Evolutionary conservation across 1,140 invertebrate genomes (phyloP).

Genomic region (Plectrocnemia conspersa): DNA sequence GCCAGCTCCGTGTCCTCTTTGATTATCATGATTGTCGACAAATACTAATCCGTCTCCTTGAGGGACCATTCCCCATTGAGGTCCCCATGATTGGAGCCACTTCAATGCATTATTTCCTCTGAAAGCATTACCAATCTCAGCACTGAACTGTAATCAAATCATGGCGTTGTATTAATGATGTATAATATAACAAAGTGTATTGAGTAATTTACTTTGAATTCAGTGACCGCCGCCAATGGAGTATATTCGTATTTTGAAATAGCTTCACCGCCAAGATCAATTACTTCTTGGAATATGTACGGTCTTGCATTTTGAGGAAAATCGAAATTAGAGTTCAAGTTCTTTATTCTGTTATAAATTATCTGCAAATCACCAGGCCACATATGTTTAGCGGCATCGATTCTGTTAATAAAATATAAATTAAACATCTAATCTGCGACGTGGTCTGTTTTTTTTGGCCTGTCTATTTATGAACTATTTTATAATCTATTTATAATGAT

Average conservation of each 20-base stretch:
- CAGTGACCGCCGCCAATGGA: constrained; percentile 63
- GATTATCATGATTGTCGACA: constrained; percentile 61
- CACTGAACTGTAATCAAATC: constrained; percentile 22
- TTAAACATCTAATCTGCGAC: too few species aligned
- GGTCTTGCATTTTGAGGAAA: constrained; percentile 57
- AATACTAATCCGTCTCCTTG: constrained; percentile 56
- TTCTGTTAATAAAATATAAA: constrained; percentile 41
- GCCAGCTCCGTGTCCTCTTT: constrained; percentile 54
- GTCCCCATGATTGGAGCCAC: constrained; percentile 53
- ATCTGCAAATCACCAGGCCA: constrained; percentile 65
- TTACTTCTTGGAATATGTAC: constrained; percentile 77
- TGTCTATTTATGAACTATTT: too few species aligned
- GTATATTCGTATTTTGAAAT: constrained; percentile 63
- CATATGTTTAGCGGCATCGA: constrained; percentile 78
- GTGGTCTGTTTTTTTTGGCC: too few species aligned
- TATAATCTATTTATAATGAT: too few species aligned
- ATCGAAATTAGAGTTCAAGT: constrained; percentile 57
- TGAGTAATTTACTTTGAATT: constrained; percentile 53
- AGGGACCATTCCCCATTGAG: constrained; percentile 54
- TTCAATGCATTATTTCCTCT: constrained; percentile 42
- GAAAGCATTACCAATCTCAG: constrained; percentile 41
- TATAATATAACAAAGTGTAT: not conserved
- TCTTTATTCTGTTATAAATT: constrained; percentile 58
- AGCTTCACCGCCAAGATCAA: constrained; percentile 69
- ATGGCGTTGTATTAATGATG: not conserved